Evolutionary conservation across 1,140 invertebrate species (phyloP).

Genomic region (Conus ventricosus): DNA sequence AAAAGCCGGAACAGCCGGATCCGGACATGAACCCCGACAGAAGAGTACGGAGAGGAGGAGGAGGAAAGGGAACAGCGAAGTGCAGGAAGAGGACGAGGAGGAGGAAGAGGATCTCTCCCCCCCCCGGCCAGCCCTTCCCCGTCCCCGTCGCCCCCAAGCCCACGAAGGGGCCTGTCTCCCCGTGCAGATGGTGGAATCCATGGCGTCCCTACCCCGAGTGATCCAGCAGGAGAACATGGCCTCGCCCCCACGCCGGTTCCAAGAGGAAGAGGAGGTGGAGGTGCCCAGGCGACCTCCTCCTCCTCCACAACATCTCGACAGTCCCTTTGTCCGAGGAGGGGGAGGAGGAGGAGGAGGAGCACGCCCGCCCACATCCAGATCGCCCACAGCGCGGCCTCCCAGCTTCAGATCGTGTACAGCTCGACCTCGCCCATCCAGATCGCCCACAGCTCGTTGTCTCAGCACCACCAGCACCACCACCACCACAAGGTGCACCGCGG

Average conservation of each 20-base stretch:
- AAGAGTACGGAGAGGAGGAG: conserved; percentile 20
- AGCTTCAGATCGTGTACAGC: background rate
- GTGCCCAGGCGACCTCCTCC: background rate
- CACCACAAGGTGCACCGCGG: background rate
- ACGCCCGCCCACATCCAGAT: background rate
- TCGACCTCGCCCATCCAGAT: background rate
- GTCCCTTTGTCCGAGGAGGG: background rate
- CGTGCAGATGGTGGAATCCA: background rate
- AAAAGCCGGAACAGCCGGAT: background rate
- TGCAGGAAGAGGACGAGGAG: conserved; percentile 16
- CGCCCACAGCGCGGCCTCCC: background rate
- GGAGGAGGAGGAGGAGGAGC: background rate
- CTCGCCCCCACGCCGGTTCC: background rate
- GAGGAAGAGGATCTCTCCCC: conserved; percentile 7
- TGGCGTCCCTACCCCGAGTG: background rate
- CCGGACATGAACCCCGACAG: background rate
- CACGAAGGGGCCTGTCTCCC: background rate
- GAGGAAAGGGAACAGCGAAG: background rate
- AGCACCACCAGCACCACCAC: background rate
- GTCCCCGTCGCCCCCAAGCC: background rate
- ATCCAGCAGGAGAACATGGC: background rate
- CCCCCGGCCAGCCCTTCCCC: background rate
- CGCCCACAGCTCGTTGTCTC: background rate
- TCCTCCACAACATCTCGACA: background rate
- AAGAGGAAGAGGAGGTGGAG: background rate